Evolutionary conservation across 2,113 vertebrate genomes (phyloP).

Genomic region (Labeo rohita): DNA sequence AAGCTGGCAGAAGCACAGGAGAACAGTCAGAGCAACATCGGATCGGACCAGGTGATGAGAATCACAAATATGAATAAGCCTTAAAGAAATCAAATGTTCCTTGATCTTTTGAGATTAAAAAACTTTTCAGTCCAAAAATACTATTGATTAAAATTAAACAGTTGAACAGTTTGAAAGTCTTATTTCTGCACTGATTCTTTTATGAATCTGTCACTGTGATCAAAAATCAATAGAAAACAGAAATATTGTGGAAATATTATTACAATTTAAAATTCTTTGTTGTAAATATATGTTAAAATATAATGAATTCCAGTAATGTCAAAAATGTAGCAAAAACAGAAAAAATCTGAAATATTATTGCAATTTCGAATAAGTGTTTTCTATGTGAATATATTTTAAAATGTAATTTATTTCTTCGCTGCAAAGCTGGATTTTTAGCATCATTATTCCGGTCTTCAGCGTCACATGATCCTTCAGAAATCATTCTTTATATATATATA

Average conservation of each 20-base stretch:
- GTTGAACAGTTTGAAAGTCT: not conserved
- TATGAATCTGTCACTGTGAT: not conserved
- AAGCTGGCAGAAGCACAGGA: constrained; percentile 61
- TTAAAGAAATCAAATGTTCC: not conserved
- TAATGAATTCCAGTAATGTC: too few species aligned
- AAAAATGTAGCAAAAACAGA: too few species aligned
- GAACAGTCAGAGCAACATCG: constrained; percentile 48
- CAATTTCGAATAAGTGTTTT: too few species aligned
- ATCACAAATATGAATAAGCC: not conserved
- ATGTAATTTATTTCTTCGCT: too few species aligned
- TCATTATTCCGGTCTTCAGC: too few species aligned
- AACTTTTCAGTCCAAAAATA: not conserved
- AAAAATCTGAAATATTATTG: not conserved
- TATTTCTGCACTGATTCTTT: not conserved
- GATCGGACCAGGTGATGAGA: constrained; percentile 64
- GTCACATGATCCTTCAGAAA: too few species aligned
- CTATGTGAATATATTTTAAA: too few species aligned
- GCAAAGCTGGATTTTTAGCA: too few species aligned
- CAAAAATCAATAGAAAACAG: not conserved
- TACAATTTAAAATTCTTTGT: not conserved
- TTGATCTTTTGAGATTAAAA: not conserved
- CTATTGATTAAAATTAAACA: not conserved
- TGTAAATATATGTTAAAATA: too few species aligned
- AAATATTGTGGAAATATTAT: not conserved
- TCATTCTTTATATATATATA: too few species aligned